Percentiles rank a stretch among this genome's conserved stretches.
Conservation (phyloP, 1,140 invertebrate species). For the Centruroides sculpturatus region DNA sequence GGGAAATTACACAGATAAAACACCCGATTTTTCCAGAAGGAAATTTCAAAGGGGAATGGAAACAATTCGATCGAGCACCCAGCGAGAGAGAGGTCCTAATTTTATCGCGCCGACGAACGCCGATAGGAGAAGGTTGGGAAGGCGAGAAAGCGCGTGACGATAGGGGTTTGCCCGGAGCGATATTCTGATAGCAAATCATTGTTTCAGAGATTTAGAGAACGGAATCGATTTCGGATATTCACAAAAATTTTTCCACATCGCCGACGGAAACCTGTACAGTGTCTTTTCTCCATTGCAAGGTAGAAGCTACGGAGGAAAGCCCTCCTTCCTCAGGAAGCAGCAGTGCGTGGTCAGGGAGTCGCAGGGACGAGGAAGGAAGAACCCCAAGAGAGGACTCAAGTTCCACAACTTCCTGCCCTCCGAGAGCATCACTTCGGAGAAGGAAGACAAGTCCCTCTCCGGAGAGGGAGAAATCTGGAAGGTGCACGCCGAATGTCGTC, state of each 20-base stretch:
- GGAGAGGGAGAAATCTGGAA: constrained; percentile 7
- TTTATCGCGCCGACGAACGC: no score
- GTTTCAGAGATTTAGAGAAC: constrained; percentile 7
- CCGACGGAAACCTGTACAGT: constrained; percentile 23
- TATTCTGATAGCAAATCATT: no score
- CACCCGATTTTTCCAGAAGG: no score
- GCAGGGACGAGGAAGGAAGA: constrained; percentile 38
- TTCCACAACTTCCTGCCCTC: constrained; percentile 46
- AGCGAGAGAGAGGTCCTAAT: no score
- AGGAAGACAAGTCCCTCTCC: constrained; percentile 2
- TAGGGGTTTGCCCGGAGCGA: no score
- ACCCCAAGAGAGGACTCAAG: constrained; percentile 56
- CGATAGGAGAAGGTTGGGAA: no score
- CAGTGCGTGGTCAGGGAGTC: constrained; percentile 8
- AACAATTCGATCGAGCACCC: no score
- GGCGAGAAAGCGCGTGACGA: no score
- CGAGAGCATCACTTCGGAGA: constrained; percentile 15
- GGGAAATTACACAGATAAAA: no score
- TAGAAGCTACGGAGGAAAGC: constrained; percentile 17
- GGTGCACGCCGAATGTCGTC: constrained; percentile 14
- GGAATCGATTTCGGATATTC: constrained; percentile 18
- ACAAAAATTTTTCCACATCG: constrained; percentile 22
- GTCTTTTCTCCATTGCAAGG: constrained; percentile 20
- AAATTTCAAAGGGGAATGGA: no score
- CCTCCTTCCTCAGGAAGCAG: constrained; percentile 18